phyloP scores from a whole-genome alignment of 2,113 vertebrate species.

The Apeltes quadracus region DNA sequence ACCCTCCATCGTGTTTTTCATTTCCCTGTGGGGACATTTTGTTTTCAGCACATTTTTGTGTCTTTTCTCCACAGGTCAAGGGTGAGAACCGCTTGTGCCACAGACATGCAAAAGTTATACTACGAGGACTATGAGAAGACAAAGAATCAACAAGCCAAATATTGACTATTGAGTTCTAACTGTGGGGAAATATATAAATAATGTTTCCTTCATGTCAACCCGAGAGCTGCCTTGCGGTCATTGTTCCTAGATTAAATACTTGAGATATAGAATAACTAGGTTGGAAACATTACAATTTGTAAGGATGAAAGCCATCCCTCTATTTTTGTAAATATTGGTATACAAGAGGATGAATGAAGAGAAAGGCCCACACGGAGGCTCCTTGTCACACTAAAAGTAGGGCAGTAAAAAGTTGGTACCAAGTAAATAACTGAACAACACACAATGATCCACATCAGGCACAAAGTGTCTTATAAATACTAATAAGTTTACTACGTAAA shows the following conservation, averaged over 20 bases:
- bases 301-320: neutral
- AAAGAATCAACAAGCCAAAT: neutral
- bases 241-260: neutral
- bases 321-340: neutral
- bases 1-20: conserved; percentile 62
- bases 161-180: neutral
- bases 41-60: conserved; percentile 5
- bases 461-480: neutral
- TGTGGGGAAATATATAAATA: too few species aligned
- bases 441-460: neutral
- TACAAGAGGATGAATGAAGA: neutral
- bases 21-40: conserved; percentile 52
- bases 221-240: neutral
- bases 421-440: neutral
- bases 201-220: neutral
- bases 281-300: neutral
- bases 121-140: neutral
- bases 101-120: neutral
- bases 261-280: too few species aligned
- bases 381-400: neutral
- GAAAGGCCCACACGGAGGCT: too few species aligned
- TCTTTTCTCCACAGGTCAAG: conserved; percentile 9
- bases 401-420: neutral
- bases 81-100: neutral
- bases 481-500: too few species aligned